Base-by-base conservation (phyloP, 2,888 invertebrate genomes). In the Ochropacha duplaris region DNA sequence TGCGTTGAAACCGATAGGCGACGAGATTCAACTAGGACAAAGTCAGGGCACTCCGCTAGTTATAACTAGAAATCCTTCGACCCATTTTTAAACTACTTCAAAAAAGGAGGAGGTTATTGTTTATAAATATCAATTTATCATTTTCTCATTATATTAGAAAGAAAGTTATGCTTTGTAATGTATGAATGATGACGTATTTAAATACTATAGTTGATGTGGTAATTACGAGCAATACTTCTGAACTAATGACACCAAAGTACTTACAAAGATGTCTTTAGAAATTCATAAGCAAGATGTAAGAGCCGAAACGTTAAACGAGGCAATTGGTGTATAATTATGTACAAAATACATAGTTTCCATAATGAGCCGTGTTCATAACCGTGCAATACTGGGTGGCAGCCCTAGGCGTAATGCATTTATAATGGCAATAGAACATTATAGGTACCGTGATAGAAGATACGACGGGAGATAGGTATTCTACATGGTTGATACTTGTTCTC, bases 311-410 rank as follows among this genome's bases (percentile, higher is more conserved):
- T 22, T 51, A 51, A 51, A 31, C 31, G 52, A 34, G 22, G 16
- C 52, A 52, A 31, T 52, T 22, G 31, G 22, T 31, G 52, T 52
- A 52, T 22, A 52, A 52, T 52, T 52, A 34, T 22, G 34, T 52
- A 52, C 52, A 52, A 52, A 52, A 52, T 34, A 34, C 31, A 34
- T 24, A 52, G 31, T 52, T 52, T 52, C 19, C 31, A n/a, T 52
- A 31, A 51, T 28, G 51, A 31, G 19, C 26, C 16, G 26, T 52
- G 52, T 34, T 52, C 52, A 52, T 16, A 19, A 52, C 31, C 52
- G 52, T 52, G 52, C 52, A 52, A 52, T 52, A 52, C 52, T 28
- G 31, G 28, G 16, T 31, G 52, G 52, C 28, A 31, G 28, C 28
- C 52, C 24, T 26, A 50, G n/a, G 22, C 26, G 1, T 31, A 31